Conservation (phyloP, 1,140 invertebrate genomes). For the Neodiprion lecontei region DNA sequence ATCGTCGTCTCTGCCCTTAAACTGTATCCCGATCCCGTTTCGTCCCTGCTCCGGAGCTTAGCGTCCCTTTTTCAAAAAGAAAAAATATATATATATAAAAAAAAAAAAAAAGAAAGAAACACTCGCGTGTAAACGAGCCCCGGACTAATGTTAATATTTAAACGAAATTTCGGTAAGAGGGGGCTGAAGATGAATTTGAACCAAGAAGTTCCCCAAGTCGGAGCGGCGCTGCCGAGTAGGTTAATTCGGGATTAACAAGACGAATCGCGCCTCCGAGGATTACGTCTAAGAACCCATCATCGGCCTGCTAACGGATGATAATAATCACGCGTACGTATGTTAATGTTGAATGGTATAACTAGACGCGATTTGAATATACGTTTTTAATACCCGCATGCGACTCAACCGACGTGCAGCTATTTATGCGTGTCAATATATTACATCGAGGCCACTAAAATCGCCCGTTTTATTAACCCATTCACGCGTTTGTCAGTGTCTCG, state of each 20-base stretch:
- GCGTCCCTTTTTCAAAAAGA: no score
- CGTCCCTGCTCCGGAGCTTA: no score
- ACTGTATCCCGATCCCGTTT: no score
- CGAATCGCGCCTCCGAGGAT: neutral
- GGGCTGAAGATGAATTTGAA: neutral
- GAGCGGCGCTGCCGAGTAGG: neutral
- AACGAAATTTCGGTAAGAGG: neutral
- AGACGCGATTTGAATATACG: neutral
- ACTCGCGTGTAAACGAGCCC: no score
- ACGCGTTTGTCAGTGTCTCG: no score
- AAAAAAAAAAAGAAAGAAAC: no score
- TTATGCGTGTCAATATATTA: neutral
- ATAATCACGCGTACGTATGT: neutral
- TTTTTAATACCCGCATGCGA: neutral
- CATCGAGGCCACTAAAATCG: no score
- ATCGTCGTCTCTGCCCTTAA: no score
- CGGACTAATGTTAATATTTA: neutral
- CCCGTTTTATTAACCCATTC: no score
- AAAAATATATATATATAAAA: no score
- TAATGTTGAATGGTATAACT: neutral
- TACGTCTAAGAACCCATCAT: neutral
- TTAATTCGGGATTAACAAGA: constrained; percentile 7
- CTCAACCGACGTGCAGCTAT: neutral
- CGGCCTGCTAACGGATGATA: neutral
- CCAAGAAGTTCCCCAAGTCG: neutral